phyloP scores from a whole-genome alignment of 2,113 vertebrate genomes.

The Coreoperca whiteheadi region DNA sequence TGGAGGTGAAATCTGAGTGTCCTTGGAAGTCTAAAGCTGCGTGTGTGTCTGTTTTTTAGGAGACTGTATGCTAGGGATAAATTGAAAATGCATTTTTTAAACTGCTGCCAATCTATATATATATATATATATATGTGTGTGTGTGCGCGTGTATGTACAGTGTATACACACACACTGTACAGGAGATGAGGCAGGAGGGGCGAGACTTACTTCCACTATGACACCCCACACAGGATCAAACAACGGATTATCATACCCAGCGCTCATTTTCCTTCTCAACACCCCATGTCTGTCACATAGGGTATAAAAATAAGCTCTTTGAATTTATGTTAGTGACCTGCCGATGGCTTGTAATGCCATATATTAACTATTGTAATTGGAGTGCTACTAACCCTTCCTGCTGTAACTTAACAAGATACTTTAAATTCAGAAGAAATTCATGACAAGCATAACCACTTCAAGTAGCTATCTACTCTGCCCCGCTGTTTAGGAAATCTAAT shows the following conservation, averaged over 20 bases:
- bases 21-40: neutral
- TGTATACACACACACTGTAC: no score
- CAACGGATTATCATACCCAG: neutral
- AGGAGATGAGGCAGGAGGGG: neutral
- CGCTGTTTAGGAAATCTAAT: neutral
- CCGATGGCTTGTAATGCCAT: neutral
- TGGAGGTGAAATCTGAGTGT: neutral
- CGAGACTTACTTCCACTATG: neutral
- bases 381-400: no score
- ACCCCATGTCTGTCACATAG: neutral
- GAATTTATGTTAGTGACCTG: no score
- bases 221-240: neutral
- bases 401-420: neutral
- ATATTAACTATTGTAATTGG: neutral
- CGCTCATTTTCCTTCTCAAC: neutral
- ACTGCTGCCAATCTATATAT: no score
- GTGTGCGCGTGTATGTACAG: no score
- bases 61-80: neutral
- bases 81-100: neutral
- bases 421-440: neutral
- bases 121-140: no score
- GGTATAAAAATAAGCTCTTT: no score
- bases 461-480: neutral
- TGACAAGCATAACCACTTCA: neutral
- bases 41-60: neutral